Percentiles rank a stretch among this genome's conserved stretches.
Evolutionary conservation across 37 sponge, comb jelly and placozoan species (phyloP).

Genomic region (Bolinopsis microptera): DNA sequence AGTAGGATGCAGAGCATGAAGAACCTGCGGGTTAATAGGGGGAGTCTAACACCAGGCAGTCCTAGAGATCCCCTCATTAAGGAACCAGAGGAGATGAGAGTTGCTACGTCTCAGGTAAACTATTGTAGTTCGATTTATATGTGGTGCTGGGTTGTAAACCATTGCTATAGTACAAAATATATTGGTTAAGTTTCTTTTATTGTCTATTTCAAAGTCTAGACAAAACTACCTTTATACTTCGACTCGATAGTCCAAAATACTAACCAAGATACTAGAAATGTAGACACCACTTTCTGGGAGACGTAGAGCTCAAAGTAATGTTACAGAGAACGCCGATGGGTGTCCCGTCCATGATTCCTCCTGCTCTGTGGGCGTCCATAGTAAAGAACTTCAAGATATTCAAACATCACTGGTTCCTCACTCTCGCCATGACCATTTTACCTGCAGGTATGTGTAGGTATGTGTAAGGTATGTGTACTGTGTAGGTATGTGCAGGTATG

Average conservation of each 20-base stretch:
- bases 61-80: background rate
- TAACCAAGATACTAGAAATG: background rate
- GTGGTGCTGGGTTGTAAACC: too few species aligned
- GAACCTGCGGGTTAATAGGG: background rate
- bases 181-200: too few species aligned
- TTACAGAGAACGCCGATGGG: background rate
- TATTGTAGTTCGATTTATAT: too few species aligned
- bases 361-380: slow-evolving; percentile 4
- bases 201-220: too few species aligned
- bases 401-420: background rate
- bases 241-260: background rate
- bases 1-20: background rate
- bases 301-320: background rate
- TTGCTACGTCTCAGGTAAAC: background rate
- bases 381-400: background rate
- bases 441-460: slow-evolving; percentile 28
- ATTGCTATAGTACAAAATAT: too few species aligned
- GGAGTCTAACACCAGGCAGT: background rate
- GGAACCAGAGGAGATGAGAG: background rate
- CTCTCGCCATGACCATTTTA: background rate
- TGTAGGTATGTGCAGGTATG: too few species aligned
- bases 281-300: background rate
- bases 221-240: too few species aligned
- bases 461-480: too few species aligned
- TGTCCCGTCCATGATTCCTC: background rate